A percentile compares a stretch with the other conserved stretches of the same genome.
Conservation (phyloP, 2,797 vertebrate genomes). For the Aselliscus stoliczkanus region DNA sequence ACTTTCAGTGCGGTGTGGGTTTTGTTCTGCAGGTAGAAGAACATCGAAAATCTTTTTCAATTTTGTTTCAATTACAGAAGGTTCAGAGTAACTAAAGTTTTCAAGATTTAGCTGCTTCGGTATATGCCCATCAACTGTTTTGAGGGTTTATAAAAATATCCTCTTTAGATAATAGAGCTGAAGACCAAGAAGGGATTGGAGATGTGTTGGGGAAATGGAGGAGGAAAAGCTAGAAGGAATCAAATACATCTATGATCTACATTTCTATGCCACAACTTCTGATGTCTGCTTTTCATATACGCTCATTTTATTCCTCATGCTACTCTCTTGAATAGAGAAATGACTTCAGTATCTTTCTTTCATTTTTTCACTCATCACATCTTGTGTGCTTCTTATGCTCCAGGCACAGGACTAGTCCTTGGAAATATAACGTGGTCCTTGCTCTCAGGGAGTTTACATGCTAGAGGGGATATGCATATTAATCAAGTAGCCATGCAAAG, state of each 20-base stretch:
- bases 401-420: not conserved
- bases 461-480: too few species aligned
- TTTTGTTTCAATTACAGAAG: not conserved
- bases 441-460: not conserved
- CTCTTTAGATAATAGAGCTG: not conserved
- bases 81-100: not conserved
- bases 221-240: not conserved
- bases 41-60: not conserved
- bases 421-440: not conserved
- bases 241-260: too few species aligned
- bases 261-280: not conserved
- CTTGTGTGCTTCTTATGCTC: not conserved
- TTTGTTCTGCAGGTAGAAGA: conserved; percentile 3
- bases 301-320: not conserved
- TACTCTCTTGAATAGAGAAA: not conserved
- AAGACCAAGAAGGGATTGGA: not conserved
- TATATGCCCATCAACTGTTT: not conserved
- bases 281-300: not conserved
- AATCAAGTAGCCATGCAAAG: not conserved
- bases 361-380: not conserved
- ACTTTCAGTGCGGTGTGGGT: not conserved
- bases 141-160: not conserved
- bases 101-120: not conserved
- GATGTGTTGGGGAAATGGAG: not conserved
- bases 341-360: not conserved